These are phyloP conservation scores for Rynchops niger DNA, from an alignment of 2,113 vertebrate genomes.

Conservation along the genomic window DNA sequence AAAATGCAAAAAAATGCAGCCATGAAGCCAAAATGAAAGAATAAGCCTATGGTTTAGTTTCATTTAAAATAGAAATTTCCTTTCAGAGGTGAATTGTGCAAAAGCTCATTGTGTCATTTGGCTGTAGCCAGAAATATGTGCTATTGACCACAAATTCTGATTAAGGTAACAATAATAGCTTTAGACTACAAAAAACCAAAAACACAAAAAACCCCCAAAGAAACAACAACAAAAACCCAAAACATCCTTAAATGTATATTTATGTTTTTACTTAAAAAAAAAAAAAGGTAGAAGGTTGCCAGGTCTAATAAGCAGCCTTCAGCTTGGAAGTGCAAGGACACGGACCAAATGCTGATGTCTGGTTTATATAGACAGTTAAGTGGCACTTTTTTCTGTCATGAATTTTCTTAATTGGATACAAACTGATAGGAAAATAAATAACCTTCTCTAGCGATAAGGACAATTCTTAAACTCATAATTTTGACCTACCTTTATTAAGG, in stretches of 20 bases:
- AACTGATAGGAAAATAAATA: neutral
- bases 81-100: neutral
- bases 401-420: neutral
- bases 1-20: neutral
- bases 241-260: neutral
- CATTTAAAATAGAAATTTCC: neutral
- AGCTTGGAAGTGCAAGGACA: neutral
- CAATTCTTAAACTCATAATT: neutral
- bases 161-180: neutral
- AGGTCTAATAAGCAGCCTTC: neutral
- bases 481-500: neutral
- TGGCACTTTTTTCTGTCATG: neutral
- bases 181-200: neutral
- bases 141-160: neutral
- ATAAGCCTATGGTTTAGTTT: neutral
- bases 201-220: neutral
- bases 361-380: neutral
- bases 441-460: neutral
- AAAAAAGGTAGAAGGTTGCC: neutral
- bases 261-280: neutral
- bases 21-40: neutral
- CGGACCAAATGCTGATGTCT: neutral
- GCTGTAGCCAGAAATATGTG: neutral
- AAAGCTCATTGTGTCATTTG: neutral
- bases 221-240: neutral